Percentiles rank a stretch among this genome's conserved stretches.
phyloP scores from a whole-genome alignment of 2,113 vertebrate species.

The Sylvietta virens region DNA sequence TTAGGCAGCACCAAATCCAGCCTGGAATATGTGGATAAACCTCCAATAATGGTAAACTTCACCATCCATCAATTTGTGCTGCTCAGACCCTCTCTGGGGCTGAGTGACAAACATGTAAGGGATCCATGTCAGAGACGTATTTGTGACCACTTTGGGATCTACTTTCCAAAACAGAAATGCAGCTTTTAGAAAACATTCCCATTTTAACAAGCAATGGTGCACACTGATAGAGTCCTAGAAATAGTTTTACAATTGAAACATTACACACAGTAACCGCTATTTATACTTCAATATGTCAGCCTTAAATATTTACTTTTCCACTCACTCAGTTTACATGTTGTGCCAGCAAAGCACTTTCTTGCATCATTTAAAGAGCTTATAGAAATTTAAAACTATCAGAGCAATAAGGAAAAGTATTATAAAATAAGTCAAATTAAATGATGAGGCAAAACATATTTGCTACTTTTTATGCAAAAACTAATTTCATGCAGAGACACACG shows the following conservation, averaged over 20 bases:
- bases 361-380: conserved; percentile 6
- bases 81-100: neutral
- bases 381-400: neutral
- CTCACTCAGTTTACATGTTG: neutral
- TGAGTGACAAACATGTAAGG: accelerated
- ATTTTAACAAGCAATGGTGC: neutral
- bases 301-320: conserved; percentile 55
- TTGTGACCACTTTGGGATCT: neutral
- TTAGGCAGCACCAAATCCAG: neutral
- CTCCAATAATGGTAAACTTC: neutral
- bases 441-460: neutral
- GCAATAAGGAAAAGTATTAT: neutral
- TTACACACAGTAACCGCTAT: conserved; percentile 15
- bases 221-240: neutral
- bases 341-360: conserved; percentile 2
- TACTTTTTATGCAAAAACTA: neutral
- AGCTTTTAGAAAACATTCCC: neutral
- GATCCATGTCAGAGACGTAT: accelerated
- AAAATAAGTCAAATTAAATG: neutral
- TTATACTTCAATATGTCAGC: conserved; percentile 44
- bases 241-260: conserved; percentile 27
- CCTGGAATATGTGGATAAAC: neutral
- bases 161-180: neutral
- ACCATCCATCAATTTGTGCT: accelerated
- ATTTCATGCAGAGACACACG: neutral